Conservation (phyloP, 2,113 vertebrate genomes). For the Ophthalmotilapia sp. region DNA sequence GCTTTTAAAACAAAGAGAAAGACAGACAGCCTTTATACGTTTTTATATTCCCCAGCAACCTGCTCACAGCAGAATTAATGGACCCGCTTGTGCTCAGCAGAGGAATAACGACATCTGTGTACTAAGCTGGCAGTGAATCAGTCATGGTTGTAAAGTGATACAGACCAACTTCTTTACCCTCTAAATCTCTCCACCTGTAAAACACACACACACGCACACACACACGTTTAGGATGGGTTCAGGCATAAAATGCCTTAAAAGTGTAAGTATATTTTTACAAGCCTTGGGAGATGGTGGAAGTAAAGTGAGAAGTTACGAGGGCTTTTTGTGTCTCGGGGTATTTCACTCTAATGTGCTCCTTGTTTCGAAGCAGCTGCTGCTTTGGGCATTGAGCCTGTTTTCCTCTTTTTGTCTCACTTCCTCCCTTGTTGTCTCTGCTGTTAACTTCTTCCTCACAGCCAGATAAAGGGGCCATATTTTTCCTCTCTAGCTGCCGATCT, state of each 20-base stretch:
- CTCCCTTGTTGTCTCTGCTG: slow-evolving; percentile 1
- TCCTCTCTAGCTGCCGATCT: slow-evolving; percentile 13
- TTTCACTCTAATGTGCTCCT: slow-evolving; percentile 33
- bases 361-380: slow-evolving; percentile 54
- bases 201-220: background rate
- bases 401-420: slow-evolving; percentile 26
- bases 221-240: background rate
- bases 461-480: slow-evolving; percentile 45
- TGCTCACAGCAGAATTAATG: slow-evolving; percentile 17
- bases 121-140: slow-evolving; percentile 2
- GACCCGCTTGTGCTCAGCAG: background rate
- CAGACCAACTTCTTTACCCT: background rate
- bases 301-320: slow-evolving; percentile 22
- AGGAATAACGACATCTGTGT: background rate
- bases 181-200: background rate
- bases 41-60: background rate
- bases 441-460: slow-evolving; percentile 40
- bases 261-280: slow-evolving; percentile 8
- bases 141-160: background rate
- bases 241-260: background rate
- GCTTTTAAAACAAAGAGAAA: background rate
- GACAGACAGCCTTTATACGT: background rate
- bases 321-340: slow-evolving; percentile 21
- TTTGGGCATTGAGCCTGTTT: slow-evolving; percentile 30
- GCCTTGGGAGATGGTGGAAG: background rate